These are phyloP conservation scores for Neodiprion lecontei DNA, from an alignment of 1,140 invertebrate genomes.

Conservation along the genomic window DNA sequence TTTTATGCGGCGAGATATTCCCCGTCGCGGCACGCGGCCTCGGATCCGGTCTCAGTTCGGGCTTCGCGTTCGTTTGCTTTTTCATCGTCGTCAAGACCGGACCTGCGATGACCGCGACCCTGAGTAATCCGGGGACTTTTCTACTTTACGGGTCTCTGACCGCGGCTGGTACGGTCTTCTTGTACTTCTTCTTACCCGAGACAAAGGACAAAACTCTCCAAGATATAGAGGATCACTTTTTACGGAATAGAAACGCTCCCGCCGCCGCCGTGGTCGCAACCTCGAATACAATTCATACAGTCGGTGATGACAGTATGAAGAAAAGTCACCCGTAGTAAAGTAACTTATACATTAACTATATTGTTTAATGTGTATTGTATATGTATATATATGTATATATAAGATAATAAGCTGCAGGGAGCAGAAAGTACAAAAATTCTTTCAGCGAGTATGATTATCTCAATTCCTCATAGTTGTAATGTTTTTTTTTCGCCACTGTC, in stretches of 20 bases:
- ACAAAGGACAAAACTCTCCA: slow-evolving; percentile 72
- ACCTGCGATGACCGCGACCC: slow-evolving; percentile 59
- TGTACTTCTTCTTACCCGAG: slow-evolving; percentile 71
- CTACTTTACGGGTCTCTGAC: slow-evolving; percentile 69
- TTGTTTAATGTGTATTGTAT: too few species aligned
- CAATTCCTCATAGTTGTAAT: too few species aligned
- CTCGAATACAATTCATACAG: neutral
- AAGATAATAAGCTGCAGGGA: too few species aligned
- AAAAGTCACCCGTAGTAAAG: slow-evolving; percentile 14
- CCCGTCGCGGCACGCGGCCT: slow-evolving; percentile 61
- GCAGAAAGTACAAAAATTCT: too few species aligned
- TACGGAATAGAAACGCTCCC: slow-evolving; percentile 32
- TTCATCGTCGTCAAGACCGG: slow-evolving; percentile 72
- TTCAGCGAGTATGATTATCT: too few species aligned
- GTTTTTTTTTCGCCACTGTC: too few species aligned
- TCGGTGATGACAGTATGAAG: slow-evolving; percentile 22
- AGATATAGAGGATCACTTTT: slow-evolving; percentile 64
- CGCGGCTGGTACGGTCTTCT: slow-evolving; percentile 65
- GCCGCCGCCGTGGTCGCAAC: slow-evolving; percentile 27
- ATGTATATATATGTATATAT: too few species aligned
- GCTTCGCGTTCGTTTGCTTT: slow-evolving; percentile 67
- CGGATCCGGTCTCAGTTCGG: slow-evolving; percentile 64
- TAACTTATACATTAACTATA: slow-evolving; percentile 15
- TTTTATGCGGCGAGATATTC: slow-evolving; percentile 66
- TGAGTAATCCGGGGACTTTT: slow-evolving; percentile 67